Base-by-base conservation (phyloP, 92 coral and sea anemone species). In the Zoanthus sansibaricus region DNA sequence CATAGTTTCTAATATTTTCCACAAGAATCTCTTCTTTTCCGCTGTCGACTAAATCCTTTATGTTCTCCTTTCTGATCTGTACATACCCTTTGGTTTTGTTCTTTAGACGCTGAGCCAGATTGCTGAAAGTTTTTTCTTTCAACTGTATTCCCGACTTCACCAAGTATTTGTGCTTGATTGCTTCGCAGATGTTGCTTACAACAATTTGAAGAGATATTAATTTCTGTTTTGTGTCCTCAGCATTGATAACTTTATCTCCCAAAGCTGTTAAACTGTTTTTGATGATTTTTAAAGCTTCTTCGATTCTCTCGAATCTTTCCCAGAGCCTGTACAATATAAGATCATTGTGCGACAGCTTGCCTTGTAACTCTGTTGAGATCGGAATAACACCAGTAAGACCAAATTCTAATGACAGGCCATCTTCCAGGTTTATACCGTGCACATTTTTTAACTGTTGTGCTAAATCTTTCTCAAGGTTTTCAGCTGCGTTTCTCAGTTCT, bases 1-100 rank as follows among this genome's bases (percentile, higher is more conserved):
- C 83, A n/a, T 78, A 78, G 37, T 78, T 78, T 44, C 72, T 45
- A 44, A 78, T 11, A 33, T 78, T 51, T 42, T 25, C 83, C 59
- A 71, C 83, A 33, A 61, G 31, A 15, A 47, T 37, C 20, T 78
- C 49, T 61, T 78, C 48, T 48, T 16, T 42, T 37, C 83, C 83
- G 47, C 83, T 78, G 52, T 78, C 83, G 11, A 78, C 83, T 11
- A 11, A 1, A 56, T 78, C 83, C n/a, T 37, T 32, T 14, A 68
- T 45, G 51, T 78, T 78, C 42, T 78, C 83, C 69, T 78, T 78
- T 20, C 59, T 37, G 1, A 9, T 15, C 9, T 78, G 37, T 10
- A 78, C 0, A 55, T 78, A 78, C n/a, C 0, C 16, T 49, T 8
- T 10, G 17, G 83, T 78, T 1, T 4, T 0, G 46, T 37, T 59